Evolutionary conservation across 1,140 invertebrate genomes (phyloP), one percentile per base, ranked within the genome.

Genomic region (Brachionus angularis): DNA sequence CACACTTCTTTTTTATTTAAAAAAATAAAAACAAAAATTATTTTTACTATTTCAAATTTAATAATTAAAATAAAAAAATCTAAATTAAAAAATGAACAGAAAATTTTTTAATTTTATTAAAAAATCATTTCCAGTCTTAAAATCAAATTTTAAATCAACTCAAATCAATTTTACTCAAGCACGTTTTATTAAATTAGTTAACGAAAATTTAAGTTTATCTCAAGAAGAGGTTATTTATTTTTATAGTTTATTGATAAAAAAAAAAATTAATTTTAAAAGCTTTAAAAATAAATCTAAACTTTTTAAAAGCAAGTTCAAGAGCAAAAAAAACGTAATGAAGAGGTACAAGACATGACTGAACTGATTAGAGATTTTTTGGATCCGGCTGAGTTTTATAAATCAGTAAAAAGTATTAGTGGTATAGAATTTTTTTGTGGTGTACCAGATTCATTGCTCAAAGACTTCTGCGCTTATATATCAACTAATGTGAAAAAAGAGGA

Each of bases 371-470:
- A 79, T 61, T 79, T 79, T 73, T 70, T 79, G 2, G 75, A 78
- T 29, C 78, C 78, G 21, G 72, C 74, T 7, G 76, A 75, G n/a
- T 79, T 79, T 72, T 78, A 75, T 58, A 52, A 74, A 21, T 75
- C 77, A 33, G 47, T 78, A 4, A 31, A 58, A 23, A 42, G 46
- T 2, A 55, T 55, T 0, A 78, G 77, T 53, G 81, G 78, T 0
- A 79, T 84, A 36, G 77, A 82, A 31, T 83, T 80, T 64, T 83
- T 80, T 75, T 81, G 79, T 74, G 83, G 83, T 16, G 83, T 84
- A 10, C 83, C 83, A 25, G 83, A 84, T 72, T 83, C 82, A 16
- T 72, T 83, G 16, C 74, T 84, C 2, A 84, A 83, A 84, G 83
- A 84, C 76, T 83, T 83, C 70, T 83, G 82, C 77, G 82, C 81